Conservation (phyloP, 1,140 invertebrate species). For the Stegodyphus mimosarum region DNA sequence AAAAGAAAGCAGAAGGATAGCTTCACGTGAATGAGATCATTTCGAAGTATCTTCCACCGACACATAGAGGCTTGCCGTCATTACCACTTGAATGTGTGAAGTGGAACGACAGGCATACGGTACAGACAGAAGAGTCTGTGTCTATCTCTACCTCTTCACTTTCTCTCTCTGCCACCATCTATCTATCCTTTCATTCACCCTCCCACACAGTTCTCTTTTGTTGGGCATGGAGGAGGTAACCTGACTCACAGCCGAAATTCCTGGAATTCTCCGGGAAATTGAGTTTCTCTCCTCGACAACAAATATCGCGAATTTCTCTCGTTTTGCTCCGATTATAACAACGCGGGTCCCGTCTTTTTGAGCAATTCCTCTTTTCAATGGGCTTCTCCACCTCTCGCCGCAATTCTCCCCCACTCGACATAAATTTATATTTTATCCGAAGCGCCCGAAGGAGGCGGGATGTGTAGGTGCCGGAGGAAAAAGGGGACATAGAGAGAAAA, state of each 20-base stretch:
- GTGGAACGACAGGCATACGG: slow-evolving; percentile 21
- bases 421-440: slow-evolving; percentile 60
- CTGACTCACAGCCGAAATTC: slow-evolving; percentile 49
- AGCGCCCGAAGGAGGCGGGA: neutral
- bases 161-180: neutral
- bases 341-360: slow-evolving; percentile 34
- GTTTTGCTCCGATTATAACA: slow-evolving; percentile 51
- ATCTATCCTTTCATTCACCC: slow-evolving; percentile 16
- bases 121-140: neutral
- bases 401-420: slow-evolving; percentile 25
- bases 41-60: slow-evolving; percentile 1
- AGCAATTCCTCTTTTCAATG: slow-evolving; percentile 59
- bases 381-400: neutral
- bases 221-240: slow-evolving; percentile 41
- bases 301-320: slow-evolving; percentile 54
- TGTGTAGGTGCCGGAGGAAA: neutral
- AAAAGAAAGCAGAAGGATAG: slow-evolving; percentile 19
- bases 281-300: slow-evolving; percentile 55
- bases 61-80: neutral
- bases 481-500: slow-evolving; percentile 3
- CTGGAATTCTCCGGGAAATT: slow-evolving; percentile 57
- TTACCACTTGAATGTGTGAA: slow-evolving; percentile 49
- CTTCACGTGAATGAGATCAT: slow-evolving; percentile 35
- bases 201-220: slow-evolving; percentile 15
- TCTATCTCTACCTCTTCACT: neutral